A percentile compares a stretch with the other conserved stretches of the same genome.
These are phyloP conservation scores for Trypoxylus dichotomus DNA, from an alignment of 1,140 invertebrate species.

Conservation along the genomic window DNA sequence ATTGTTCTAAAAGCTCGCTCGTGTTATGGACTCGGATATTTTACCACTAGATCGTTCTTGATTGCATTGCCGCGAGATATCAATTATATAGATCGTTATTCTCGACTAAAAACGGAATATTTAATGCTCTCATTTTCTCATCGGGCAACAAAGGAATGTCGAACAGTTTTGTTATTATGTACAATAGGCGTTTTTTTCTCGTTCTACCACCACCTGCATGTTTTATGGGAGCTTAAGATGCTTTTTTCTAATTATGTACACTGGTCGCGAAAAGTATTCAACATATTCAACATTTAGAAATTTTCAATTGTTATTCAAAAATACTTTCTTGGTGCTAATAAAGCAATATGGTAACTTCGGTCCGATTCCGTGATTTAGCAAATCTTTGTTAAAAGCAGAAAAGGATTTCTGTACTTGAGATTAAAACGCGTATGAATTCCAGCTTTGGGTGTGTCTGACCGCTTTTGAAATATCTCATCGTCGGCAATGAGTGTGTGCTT, in stretches of 20 bases:
- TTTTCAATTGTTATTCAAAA: too few relatives aligned
- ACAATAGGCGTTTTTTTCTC: background rate
- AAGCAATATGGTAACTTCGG: too few relatives aligned
- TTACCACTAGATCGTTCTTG: conserved; percentile 50
- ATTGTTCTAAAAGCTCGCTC: conserved; percentile 48
- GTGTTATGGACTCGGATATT: conserved; percentile 41
- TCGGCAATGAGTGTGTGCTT: too few relatives aligned
- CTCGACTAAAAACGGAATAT: conserved; percentile 50
- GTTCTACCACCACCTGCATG: background rate
- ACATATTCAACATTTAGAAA: too few relatives aligned
- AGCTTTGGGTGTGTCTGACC: too few relatives aligned
- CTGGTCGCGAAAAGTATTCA: background rate
- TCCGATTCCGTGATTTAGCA: too few relatives aligned
- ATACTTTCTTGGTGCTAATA: too few relatives aligned
- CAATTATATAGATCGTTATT: conserved; percentile 54
- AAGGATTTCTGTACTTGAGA: too few relatives aligned
- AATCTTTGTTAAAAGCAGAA: too few relatives aligned
- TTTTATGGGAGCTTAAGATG: background rate
- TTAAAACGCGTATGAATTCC: too few relatives aligned
- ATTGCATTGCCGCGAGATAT: conserved; percentile 52
- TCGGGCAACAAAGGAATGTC: conserved; percentile 46
- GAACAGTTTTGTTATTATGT: conserved; percentile 29
- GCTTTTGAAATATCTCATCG: too few relatives aligned
- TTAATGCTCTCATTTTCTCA: conserved; percentile 48
- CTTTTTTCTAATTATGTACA: background rate